Evolutionary conservation across 2,888 invertebrate species (phyloP).

Genomic region (Ischnus inquisitorius): DNA sequence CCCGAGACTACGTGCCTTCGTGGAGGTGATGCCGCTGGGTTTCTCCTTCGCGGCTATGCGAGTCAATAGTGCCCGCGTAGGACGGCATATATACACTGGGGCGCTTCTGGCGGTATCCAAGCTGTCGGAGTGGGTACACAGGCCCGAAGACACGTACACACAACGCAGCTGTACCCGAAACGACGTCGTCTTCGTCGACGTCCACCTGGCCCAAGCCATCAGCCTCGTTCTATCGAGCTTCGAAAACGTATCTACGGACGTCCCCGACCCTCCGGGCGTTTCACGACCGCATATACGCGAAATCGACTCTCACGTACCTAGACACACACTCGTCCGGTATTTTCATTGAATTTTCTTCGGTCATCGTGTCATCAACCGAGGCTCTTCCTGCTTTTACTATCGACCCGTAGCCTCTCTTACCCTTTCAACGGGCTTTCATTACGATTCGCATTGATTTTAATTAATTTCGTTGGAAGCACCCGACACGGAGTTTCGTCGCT

Average conservation of each 20-base stretch:
- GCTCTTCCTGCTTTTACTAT: slow-evolving; percentile 22
- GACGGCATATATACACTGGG: not conserved
- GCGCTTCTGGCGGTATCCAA: slow-evolving; percentile 26
- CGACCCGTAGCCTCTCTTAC: not conserved
- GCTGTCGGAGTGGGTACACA: slow-evolving; percentile 51
- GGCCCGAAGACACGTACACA: slow-evolving; percentile 33
- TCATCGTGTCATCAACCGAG: not conserved
- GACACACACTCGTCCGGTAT: slow-evolving; percentile 24
- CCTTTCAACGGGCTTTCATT: not conserved
- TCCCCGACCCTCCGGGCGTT: not conserved
- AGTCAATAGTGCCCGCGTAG: slow-evolving; percentile 45
- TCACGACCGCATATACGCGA: slow-evolving; percentile 21
- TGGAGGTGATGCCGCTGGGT: slow-evolving; percentile 33
- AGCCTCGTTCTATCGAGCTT: not conserved
- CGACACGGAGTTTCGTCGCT: no score
- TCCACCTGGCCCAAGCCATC: slow-evolving; percentile 44
- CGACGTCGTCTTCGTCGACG: slow-evolving; percentile 36
- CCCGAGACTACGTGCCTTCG: slow-evolving; percentile 58
- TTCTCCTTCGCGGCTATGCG: slow-evolving; percentile 41
- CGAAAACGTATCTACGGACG: no score
- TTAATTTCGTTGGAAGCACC: slow-evolving; percentile 13
- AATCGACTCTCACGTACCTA: slow-evolving; percentile 45
- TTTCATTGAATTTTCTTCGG: slow-evolving; percentile 48
- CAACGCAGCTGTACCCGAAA: slow-evolving; percentile 37
- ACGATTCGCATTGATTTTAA: slow-evolving; percentile 47